Base-by-base conservation (phyloP, 2,888 invertebrate species). In the Tenthredo notha region DNA sequence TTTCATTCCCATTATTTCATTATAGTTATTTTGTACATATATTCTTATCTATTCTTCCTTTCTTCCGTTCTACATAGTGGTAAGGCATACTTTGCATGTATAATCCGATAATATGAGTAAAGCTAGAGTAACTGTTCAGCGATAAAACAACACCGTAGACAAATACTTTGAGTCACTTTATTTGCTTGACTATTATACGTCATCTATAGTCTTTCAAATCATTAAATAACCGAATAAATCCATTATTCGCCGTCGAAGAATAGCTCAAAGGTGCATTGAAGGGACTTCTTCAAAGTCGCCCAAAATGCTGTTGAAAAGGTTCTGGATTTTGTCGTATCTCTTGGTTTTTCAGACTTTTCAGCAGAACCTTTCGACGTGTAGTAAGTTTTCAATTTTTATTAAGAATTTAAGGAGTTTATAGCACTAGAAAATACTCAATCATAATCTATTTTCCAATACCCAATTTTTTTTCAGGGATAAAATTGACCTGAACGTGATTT, bases 61-160 rank as follows among this genome's bases (percentile, higher is more conserved):
- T 75, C 15, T 75, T 75, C 75, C 54, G 77, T 77, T 77, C 77
- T 43, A 54, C 54, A 50, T 54, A 54, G 9, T 47, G 47, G 74
- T 29, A 33, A 77, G 54, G 18, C 50, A 33, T 25, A 33, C 77
- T 77, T 18, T 50, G 50, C n/a, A 77, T 77, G 77, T 9, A 77
- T 77, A 54, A 50, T 77, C 54, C 33, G 29, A 77, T 54, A 33
- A 29, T 33, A 43, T 77, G 33, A 6, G 12, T 50, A 47, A 4
- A 18, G 0, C 25, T 54, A 33, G 37, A 18, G 67, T 37, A 21
- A 70, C 67, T 37, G 18, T 70, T 33, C 9, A 40, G 33, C 15
- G 67, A 33, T 18, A 70, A 33, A 18, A 33, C 33, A 33, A 29
- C 18, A 6, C 10, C 10, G 67, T 18, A 58, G 21, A n/a, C 6